Base-by-base conservation (phyloP, 2,113 vertebrate species). In the Nicator chloris region DNA sequence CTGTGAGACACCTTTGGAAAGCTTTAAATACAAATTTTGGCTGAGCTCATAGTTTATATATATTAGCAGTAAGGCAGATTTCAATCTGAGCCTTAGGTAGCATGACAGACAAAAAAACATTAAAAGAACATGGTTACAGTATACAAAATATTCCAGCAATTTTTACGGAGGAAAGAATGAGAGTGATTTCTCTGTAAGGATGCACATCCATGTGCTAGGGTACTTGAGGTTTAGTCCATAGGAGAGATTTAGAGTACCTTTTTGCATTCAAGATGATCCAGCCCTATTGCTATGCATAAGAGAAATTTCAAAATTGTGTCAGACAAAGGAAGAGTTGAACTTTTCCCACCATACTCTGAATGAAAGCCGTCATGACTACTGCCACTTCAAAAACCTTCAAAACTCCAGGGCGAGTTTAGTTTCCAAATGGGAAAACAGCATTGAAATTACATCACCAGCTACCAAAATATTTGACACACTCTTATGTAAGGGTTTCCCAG, bases 401-500 rank as follows among this genome's bases (percentile, higher is more conserved):
- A 92, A 86, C 37, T 72, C 45, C 42, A 70, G 47, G 27, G 39
- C 16, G 81, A 86, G 54, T 66, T 30, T 33, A 70, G 19, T n/a
- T 91, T 86, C 59, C 27, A 77, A 86, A 77, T 16, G 13, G 51
- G 30, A 83, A 77, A 91, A 37, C 0, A 0, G 8, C 42, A 24
- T 70, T 83, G 44, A 49, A 86, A 77, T 91, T 88, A 83, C 54
- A 54, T 78, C 83, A 92, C 26, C n/a, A 45, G 7, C 26, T 49
- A 88, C 83, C 30, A 92, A 92, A 92, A 88, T 70, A 88, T 56
- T 88, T 49, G 82, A 72, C 71, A 72, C n/a, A 40, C 7, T 77
- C n/a, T 90, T 86, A 86, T 42, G 42, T 79, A 95, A 95, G 80
- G 45, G 88, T 76, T 77, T 92, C 64, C 71, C 77, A 73, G 63